Base-by-base conservation (phyloP, 2,888 invertebrate genomes). In the Drosophila demipolita region DNA sequence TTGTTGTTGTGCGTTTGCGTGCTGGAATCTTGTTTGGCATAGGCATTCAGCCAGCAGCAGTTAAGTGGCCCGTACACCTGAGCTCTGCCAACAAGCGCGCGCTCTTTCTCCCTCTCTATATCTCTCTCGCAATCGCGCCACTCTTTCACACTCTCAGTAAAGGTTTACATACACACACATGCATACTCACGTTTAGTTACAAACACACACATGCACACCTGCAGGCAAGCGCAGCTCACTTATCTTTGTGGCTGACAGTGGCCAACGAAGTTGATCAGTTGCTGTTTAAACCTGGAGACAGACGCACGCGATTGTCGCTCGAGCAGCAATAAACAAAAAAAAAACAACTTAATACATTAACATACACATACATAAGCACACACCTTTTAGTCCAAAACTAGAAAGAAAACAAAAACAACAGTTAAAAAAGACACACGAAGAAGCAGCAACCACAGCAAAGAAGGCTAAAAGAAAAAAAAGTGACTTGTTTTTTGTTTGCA, bases 21-120 rank as follows among this genome's bases (percentile, higher is more conserved):
- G 90, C 69, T 86, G 90, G 86, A 85, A 89, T 89, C 83, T 85
- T 76, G 88, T 75, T 87, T 85, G 82, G 81, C 78, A 73, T 69
- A 55, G 58, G 69, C 74, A 74, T 49, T 40, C 49, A 50, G 67
- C 68, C 53, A 66, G 35, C 61, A 62, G 26, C 72, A 73, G 63
- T 49, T 69, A 78, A 78, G 64, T 79, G 82, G 78, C 74, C 62
- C n/a, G 71, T 74, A 74, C 82, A 81, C 78, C 78, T 80, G 82
- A 78, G 82, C 66, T 49, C 35, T 68, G 63, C 45, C 48, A 78
- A 49, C 36, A 20, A 33, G 15, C 17, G 32, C 11, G 35, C 54
- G n/a, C 58, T 40, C 49, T 53, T 7, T 38, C 53, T 7, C 36
- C 17, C 60, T n/a, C 40, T 36, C 33, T 26, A 26, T 33, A 40